phyloP scores from a whole-genome alignment of 35 echinoderm and acorn worm genomes.

The Apostichopus californicus region DNA sequence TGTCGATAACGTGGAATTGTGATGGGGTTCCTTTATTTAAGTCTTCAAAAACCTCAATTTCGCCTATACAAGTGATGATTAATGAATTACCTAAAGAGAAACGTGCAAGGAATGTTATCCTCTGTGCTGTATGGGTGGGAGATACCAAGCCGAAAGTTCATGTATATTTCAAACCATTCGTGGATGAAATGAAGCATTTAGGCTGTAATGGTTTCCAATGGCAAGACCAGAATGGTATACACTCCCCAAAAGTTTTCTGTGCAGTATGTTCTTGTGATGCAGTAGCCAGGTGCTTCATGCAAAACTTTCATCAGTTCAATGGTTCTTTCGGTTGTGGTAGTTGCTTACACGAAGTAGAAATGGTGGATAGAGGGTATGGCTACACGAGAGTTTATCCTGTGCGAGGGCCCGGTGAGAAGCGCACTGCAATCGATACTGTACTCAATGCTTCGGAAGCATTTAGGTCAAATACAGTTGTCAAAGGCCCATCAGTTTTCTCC shows the following conservation, averaged over 20 bases:
- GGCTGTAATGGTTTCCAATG: neutral
- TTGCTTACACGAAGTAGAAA: constrained; percentile 26
- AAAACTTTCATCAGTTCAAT: constrained; percentile 45
- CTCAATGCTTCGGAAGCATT: neutral
- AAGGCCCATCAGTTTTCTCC: constrained; percentile 15
- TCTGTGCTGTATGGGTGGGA: no score
- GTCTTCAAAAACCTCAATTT: no score
- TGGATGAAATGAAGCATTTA: no score
- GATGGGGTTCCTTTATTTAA: no score
- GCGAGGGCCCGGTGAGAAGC: neutral
- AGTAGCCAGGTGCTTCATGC: constrained; percentile 34
- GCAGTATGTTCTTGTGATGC: constrained; percentile 27
- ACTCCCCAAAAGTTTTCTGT: neutral
- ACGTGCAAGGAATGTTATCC: no score
- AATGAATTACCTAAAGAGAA: no score
- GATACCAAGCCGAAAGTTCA: no score
- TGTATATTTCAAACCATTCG: no score
- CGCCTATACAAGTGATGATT: no score
- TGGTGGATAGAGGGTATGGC: neutral
- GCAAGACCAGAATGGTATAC: neutral
- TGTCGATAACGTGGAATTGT: no score
- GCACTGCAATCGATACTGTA: neutral
- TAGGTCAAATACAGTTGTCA: neutral
- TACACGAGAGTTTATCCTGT: neutral
- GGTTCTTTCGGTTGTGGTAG: constrained; percentile 46